These are phyloP conservation scores for Diorhabda elongata DNA, from an alignment of 1,140 invertebrate genomes.

Conservation along the genomic window DNA sequence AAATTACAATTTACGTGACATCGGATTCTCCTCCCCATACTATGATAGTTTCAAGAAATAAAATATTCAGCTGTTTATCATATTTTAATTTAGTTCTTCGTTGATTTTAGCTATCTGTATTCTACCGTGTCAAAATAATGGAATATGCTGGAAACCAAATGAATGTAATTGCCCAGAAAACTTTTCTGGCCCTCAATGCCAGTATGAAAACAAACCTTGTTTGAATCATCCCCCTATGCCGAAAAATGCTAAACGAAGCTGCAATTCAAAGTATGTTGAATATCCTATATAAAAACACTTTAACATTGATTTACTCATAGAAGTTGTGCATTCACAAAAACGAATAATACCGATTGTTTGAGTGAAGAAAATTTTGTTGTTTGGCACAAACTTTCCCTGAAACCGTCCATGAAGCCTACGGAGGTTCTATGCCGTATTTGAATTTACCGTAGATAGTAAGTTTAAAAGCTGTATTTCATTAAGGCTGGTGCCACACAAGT, in stretches of 20 bases:
- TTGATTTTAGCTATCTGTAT: conserved; percentile 63
- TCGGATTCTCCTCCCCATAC: no score
- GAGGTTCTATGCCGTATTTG: no score
- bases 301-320: no score
- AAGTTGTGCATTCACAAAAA: no score
- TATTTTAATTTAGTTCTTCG: conserved; percentile 9
- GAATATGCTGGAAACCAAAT: conserved; percentile 68
- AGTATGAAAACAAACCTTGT: conserved; percentile 68
- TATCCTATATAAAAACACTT: conserved; percentile 3
- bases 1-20: no score
- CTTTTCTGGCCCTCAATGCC: conserved; percentile 70
- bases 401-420: no score
- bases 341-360: no score
- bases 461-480: no score
- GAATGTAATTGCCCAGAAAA: conserved; percentile 67
- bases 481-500: no score
- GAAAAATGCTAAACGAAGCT: conserved; percentile 59
- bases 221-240: conserved; percentile 60
- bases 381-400: no score
- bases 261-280: conserved; percentile 48
- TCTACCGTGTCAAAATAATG: conserved; percentile 71
- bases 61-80: conserved; percentile 10
- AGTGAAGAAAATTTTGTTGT: no score
- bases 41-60: neutral
- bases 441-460: no score